Conservation (phyloP, 2,888 invertebrate species). For the Anagyrus pseudococci region DNA sequence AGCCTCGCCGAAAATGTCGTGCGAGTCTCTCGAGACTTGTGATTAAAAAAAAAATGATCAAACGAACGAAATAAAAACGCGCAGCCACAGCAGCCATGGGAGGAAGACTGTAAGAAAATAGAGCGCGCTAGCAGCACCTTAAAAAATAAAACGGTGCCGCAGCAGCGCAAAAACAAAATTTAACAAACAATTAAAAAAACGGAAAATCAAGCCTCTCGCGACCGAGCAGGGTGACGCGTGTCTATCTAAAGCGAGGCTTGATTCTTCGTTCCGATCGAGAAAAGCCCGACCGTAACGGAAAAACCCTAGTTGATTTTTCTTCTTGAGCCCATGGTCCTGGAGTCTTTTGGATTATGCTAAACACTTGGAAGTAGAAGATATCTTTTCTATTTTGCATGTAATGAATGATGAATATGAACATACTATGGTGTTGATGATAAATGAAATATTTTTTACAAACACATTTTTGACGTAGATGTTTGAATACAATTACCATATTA, state of each 20-base stretch:
- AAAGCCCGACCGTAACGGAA: slow-evolving; percentile 52
- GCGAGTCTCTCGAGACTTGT: background rate
- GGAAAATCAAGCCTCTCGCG: slow-evolving; percentile 41
- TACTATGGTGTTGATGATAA: slow-evolving; percentile 35
- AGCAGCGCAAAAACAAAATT: slow-evolving; percentile 24
- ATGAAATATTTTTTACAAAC: slow-evolving; percentile 47
- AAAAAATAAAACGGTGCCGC: slow-evolving; percentile 1
- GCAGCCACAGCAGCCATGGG: slow-evolving; percentile 34
- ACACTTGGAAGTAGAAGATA: slow-evolving; percentile 45
- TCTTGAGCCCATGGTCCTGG: slow-evolving; percentile 4
- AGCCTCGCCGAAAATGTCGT: slow-evolving; percentile 30
- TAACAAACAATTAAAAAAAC: slow-evolving; percentile 27
- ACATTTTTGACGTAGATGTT: slow-evolving; percentile 44
- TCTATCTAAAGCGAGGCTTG: slow-evolving; percentile 19
- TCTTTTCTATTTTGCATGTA: slow-evolving; percentile 3
- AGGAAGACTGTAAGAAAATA: slow-evolving; percentile 8
- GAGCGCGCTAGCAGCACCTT: slow-evolving; percentile 2
- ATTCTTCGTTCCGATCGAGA: slow-evolving; percentile 50
- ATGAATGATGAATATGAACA: slow-evolving; percentile 25
- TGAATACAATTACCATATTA: slow-evolving; percentile 51
- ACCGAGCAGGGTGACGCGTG: slow-evolving; percentile 36
- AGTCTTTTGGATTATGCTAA: slow-evolving; percentile 40
- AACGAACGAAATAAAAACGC: slow-evolving; percentile 3
- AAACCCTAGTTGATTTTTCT: slow-evolving; percentile 17
- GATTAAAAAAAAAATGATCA: background rate